A percentile compares a stretch with the other conserved stretches of the same genome.
These are phyloP conservation scores for Eremophila alpestris DNA, from an alignment of 2,797 vertebrate genomes.

Conservation along the genomic window DNA sequence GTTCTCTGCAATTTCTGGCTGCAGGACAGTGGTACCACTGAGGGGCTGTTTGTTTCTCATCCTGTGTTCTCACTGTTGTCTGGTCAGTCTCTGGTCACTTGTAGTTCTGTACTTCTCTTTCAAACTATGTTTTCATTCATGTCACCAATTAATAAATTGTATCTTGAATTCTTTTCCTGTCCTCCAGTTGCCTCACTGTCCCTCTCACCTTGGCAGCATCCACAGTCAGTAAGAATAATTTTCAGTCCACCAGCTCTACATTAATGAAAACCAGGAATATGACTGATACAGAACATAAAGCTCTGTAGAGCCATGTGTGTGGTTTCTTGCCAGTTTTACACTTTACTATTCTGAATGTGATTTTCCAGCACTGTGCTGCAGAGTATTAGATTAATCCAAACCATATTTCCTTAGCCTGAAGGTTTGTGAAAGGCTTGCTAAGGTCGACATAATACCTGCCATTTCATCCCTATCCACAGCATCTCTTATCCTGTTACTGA, in stretches of 20 bases:
- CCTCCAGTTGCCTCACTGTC: accelerated
- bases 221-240: neutral
- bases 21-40: neutral
- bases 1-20: neutral
- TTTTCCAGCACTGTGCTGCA: neutral
- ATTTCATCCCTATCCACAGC: conserved; percentile 20
- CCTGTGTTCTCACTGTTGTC: accelerated
- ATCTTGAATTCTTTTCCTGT: neutral
- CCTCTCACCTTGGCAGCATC: neutral
- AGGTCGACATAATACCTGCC: neutral
- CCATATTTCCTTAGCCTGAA: neutral
- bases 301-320: neutral
- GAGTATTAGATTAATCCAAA: neutral
- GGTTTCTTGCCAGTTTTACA: neutral
- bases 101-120: neutral
- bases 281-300: neutral
- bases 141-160: neutral
- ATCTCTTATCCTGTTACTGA: neutral
- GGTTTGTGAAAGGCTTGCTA: neutral
- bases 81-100: neutral
- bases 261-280: neutral
- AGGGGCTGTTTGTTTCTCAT: neutral
- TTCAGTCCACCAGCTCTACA: neutral
- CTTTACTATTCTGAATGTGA: neutral
- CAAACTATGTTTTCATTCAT: neutral